Percentiles rank a stretch among this genome's conserved stretches.
Conservation (phyloP, 2,797 vertebrate species). For the Helarctos malayanus region DNA sequence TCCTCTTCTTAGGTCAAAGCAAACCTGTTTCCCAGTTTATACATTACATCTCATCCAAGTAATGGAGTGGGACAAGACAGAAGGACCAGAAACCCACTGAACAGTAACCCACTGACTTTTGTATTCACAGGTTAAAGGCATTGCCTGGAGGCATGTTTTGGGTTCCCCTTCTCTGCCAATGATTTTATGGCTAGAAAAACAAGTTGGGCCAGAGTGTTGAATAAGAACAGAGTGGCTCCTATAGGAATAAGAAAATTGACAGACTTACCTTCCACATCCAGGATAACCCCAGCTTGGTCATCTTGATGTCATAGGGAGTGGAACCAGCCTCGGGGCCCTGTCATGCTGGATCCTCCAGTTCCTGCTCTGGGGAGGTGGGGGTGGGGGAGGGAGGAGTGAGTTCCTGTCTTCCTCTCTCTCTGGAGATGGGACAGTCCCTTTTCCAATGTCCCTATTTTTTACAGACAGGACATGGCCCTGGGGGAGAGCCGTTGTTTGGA, state of each 20-base stretch:
- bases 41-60: neutral
- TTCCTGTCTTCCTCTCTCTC: neutral
- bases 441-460: neutral
- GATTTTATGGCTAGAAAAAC: neutral
- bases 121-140: neutral
- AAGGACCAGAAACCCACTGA: neutral
- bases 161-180: neutral
- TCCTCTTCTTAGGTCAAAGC: neutral
- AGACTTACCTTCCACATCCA: neutral
- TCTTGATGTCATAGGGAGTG: neutral
- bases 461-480: neutral
- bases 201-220: neutral
- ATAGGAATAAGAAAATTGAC: neutral
- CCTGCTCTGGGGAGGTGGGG: neutral
- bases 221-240: neutral
- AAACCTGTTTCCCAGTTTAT: neutral
- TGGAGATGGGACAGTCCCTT: neutral
- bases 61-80: neutral
- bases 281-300: neutral
- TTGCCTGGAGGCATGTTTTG: neutral
- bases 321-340: neutral
- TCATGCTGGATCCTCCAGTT: neutral
- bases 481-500: neutral
- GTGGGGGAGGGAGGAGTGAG: neutral
- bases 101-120: neutral